Evolutionary conservation across 23 tunicate genomes (phyloP).

Genomic region (Trididemnum clinides): DNA sequence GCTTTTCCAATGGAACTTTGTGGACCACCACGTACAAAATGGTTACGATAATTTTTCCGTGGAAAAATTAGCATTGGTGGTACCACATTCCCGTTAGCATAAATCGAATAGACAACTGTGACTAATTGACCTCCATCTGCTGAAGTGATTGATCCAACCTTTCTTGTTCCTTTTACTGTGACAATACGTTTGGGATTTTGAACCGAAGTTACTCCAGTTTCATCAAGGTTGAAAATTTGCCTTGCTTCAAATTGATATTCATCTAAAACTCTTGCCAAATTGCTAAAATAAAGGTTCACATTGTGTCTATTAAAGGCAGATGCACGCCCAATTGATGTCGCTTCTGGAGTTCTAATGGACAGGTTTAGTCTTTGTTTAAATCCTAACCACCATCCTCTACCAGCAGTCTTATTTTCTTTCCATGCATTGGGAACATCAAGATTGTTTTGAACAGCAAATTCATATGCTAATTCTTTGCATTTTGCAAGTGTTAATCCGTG

Average conservation of each 20-base stretch:
- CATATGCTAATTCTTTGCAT: conserved; percentile 5
- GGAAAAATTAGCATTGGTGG: conserved; percentile 26
- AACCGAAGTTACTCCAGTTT: conserved; percentile 20
- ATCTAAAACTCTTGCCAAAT: conserved; percentile 1
- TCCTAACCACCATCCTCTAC: conserved; percentile 15
- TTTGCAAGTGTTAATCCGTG: background rate
- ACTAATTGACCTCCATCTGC: conserved; percentile 13
- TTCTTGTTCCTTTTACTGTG: background rate
- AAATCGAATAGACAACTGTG: conserved; percentile 3
- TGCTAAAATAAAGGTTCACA: background rate
- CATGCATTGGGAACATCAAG: background rate
- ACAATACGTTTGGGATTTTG: conserved; percentile 13
- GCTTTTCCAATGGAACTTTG: background rate
- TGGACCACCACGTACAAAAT: conserved; percentile 26
- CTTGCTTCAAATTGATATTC: background rate
- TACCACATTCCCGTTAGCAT: background rate
- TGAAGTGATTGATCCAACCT: conserved; percentile 2
- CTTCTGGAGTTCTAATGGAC: conserved; percentile 1
- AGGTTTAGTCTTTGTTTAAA: background rate
- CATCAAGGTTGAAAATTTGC: background rate
- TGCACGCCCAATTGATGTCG: conserved; percentile 17
- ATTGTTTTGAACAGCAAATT: conserved; percentile 7
- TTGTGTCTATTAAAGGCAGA: background rate
- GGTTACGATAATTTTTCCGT: background rate
- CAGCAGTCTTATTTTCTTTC: background rate